Percentiles rank a stretch among this genome's conserved stretches.
Evolutionary conservation across 2,113 vertebrate species (phyloP).

Genomic region (Muscicapa adusta): DNA sequence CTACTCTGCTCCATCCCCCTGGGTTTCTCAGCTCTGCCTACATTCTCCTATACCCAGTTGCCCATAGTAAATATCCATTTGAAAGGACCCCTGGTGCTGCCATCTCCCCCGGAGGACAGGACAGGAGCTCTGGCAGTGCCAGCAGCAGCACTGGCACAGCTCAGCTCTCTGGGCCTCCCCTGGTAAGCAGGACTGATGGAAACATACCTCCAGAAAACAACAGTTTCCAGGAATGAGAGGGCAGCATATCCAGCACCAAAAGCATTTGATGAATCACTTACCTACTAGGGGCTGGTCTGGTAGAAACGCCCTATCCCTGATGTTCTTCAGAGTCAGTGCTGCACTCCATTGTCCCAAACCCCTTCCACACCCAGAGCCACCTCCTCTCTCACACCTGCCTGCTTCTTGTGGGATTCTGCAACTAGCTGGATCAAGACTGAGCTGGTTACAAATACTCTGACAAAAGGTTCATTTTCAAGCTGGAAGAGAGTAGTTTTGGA

Average conservation of each 20-base stretch:
- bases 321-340: background rate
- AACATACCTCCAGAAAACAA: background rate
- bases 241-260: background rate
- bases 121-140: background rate
- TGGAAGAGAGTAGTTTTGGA: background rate
- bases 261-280: background rate
- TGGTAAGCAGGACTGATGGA: background rate
- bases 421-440: background rate
- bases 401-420: background rate
- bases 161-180: background rate
- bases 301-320: background rate
- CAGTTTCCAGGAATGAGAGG: background rate
- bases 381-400: background rate
- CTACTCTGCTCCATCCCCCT: background rate
- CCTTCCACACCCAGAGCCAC: background rate
- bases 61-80: slow-evolving; percentile 10
- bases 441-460: background rate
- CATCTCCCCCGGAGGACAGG: accelerated
- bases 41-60: background rate
- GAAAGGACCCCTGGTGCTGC: background rate
- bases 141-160: background rate
- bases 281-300: background rate
- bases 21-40: slow-evolving; percentile 8
- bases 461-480: background rate
- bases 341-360: background rate